Conservation (phyloP, 2,797 vertebrate genomes). For the Propithecus perrieri region DNA sequence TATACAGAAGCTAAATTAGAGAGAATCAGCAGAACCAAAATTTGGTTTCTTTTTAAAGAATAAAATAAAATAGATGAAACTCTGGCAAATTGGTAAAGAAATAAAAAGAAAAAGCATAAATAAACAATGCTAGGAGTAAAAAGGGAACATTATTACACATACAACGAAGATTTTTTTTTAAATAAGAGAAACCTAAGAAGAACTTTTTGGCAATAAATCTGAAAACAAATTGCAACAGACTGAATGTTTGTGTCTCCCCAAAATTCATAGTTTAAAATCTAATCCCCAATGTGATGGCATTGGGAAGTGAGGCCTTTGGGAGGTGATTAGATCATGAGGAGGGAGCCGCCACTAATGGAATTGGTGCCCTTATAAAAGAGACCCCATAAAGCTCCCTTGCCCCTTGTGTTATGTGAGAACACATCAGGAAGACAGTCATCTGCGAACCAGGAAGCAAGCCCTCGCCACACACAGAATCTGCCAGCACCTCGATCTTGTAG, state of each 20-base stretch:
- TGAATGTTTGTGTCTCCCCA: background rate
- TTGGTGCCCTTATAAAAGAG: background rate
- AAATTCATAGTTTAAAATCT: background rate
- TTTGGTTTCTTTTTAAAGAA: background rate
- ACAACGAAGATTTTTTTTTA: background rate
- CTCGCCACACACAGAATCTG: background rate
- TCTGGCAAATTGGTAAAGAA: background rate
- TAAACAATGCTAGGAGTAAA: background rate
- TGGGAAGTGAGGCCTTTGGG: background rate
- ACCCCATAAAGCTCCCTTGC: background rate
- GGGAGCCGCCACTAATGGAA: background rate
- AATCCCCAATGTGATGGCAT: background rate
- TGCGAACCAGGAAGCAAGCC: background rate
- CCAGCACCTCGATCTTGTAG: background rate
- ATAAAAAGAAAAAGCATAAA: slow-evolving; percentile 2
- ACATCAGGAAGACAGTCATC: background rate
- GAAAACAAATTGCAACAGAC: background rate
- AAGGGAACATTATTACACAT: background rate
- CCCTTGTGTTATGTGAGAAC: background rate
- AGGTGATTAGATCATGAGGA: background rate
- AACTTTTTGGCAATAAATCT: background rate
- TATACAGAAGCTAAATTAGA: background rate
- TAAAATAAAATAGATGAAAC: background rate
- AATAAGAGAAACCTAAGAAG: background rate
- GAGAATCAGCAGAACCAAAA: background rate